Conservation (phyloP, 2,113 vertebrate species). For the Colossoma macropomum region DNA sequence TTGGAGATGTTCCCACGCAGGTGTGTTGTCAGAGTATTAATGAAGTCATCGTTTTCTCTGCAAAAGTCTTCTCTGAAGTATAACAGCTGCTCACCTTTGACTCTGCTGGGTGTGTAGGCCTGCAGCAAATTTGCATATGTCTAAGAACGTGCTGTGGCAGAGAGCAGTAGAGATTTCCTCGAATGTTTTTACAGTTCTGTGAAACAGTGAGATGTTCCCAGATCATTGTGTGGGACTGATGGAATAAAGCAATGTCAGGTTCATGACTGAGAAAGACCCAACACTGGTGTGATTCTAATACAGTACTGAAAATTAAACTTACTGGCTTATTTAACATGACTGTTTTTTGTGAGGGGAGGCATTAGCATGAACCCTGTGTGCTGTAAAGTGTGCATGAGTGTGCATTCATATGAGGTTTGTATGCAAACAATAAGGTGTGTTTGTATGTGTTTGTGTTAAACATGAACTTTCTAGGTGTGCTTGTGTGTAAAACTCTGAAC, state of each 20-base stretch:
- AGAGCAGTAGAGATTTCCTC: background rate
- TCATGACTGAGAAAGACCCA: too few species aligned
- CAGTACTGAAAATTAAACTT: too few species aligned
- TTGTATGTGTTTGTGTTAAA: constrained; percentile 1
- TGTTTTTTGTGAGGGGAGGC: too few species aligned
- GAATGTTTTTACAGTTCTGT: background rate
- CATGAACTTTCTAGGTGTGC: background rate
- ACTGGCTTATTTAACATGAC: too few species aligned
- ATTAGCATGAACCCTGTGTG: background rate
- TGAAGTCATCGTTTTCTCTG: background rate
- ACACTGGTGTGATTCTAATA: too few species aligned
- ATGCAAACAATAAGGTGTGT: constrained; percentile 10
- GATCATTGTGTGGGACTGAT: background rate
- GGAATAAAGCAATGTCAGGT: background rate
- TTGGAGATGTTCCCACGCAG: background rate
- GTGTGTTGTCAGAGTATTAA: constrained; percentile 4
- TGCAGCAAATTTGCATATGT: background rate
- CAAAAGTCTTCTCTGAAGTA: background rate
- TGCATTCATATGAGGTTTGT: background rate
- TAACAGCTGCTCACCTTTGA: background rate
- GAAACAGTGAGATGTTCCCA: background rate
- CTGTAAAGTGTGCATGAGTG: background rate
- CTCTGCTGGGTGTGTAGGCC: background rate
- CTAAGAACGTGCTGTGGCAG: background rate
- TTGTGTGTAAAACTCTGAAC: too few species aligned